These are phyloP conservation scores for Dipodomys spectabilis DNA, from an alignment of 2,113 vertebrate species.

Conservation along the genomic window DNA sequence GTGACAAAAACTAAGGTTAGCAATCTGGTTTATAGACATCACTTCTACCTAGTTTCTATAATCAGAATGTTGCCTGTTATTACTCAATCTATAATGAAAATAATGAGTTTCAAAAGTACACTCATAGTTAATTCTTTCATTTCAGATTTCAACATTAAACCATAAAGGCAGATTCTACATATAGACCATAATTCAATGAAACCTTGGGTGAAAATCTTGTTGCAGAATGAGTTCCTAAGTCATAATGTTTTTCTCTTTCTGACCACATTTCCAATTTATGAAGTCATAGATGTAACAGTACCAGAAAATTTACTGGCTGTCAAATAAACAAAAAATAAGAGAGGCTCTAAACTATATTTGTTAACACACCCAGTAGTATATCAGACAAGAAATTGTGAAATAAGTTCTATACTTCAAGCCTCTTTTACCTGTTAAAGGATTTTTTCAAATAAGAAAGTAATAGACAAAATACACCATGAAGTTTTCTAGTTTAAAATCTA, in stretches of 20 bases:
- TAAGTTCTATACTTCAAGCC: neutral
- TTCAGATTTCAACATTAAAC: too few species aligned
- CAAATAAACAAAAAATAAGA: slow-evolving; percentile 67
- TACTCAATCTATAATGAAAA: too few species aligned
- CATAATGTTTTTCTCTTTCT: slow-evolving; percentile 14
- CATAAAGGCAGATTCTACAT: too few species aligned
- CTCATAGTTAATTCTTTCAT: too few species aligned
- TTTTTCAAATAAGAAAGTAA: neutral
- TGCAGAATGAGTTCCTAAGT: slow-evolving; percentile 10
- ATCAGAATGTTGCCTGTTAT: too few species aligned
- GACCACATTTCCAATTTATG: neutral
- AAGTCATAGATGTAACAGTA: neutral
- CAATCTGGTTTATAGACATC: too few species aligned
- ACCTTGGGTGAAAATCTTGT: too few species aligned
- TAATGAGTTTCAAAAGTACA: too few species aligned
- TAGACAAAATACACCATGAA: slow-evolving; percentile 53
- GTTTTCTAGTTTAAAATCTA: slow-evolving; percentile 28
- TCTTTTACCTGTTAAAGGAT: too few species aligned
- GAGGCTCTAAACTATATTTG: slow-evolving; percentile 29
- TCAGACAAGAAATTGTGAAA: slow-evolving; percentile 54
- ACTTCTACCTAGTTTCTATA: too few species aligned
- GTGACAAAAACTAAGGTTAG: neutral
- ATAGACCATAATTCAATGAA: too few species aligned
- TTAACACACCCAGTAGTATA: slow-evolving; percentile 25
- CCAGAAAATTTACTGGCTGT: neutral